Percentiles rank a stretch among this genome's conserved stretches.
Evolutionary conservation across 2,888 invertebrate genomes (phyloP).

Genomic region (Galerucella pusilla): DNA sequence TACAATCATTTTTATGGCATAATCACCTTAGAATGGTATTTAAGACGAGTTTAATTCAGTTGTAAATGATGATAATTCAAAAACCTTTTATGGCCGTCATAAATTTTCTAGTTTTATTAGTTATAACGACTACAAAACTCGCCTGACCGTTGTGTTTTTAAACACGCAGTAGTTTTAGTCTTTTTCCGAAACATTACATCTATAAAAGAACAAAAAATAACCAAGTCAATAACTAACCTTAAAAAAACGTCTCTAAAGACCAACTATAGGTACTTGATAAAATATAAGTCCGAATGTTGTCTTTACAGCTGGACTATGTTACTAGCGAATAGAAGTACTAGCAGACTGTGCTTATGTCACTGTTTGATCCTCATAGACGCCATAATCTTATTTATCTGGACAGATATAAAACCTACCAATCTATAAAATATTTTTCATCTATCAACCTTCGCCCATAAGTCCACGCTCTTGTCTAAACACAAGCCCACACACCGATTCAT

Average conservation of each 20-base stretch:
- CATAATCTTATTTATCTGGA: no score
- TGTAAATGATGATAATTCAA: constrained; percentile 48
- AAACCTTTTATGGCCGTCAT: constrained; percentile 42
- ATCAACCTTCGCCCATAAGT: no score
- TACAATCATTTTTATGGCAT: constrained; percentile 45
- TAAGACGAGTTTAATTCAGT: constrained; percentile 46
- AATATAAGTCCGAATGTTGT: no score
- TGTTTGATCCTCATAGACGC: no score
- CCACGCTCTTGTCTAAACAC: constrained; percentile 46
- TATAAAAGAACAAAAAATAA: background rate
- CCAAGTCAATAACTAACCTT: no score
- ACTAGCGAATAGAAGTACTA: no score
- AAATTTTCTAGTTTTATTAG: constrained; percentile 46
- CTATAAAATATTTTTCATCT: no score
- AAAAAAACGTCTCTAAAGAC: no score
- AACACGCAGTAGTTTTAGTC: constrained; percentile 26
- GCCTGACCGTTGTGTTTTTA: constrained; percentile 20
- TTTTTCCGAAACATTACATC: constrained; percentile 18
- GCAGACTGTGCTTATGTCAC: no score
- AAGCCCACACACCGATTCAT: constrained; percentile 57
- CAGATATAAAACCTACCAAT: no score
- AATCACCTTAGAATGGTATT: constrained; percentile 42
- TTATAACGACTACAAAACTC: constrained; percentile 16
- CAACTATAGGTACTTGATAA: no score
- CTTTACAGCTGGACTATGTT: no score